Base-by-base conservation (phyloP, 1,140 invertebrate species). In the Drosophila ercepeae region DNA sequence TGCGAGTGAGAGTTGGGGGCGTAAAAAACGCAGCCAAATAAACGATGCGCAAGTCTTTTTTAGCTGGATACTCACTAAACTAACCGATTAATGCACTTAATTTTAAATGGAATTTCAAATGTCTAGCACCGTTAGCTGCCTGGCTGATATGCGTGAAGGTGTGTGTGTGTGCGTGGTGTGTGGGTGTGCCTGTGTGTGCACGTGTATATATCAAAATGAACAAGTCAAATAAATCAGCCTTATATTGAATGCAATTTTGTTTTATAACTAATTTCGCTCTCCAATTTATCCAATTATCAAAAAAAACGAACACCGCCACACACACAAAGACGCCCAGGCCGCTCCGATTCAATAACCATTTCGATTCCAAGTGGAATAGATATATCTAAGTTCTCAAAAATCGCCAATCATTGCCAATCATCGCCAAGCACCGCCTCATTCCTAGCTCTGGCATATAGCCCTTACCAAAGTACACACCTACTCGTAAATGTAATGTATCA, bases 151-250 rank as follows among this genome's bases (percentile, higher is more conserved):
- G 25, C 32, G 59, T 13, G 55, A 55, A 41, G 54, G 55, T 57
- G 58, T 36, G 44, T 21, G 58, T 44, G 50, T 29, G 36, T 64
- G 46, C 44, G 42, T 41, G 46, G 44, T 49, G 41, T 44, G 59
- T 53, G 72, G 46, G 55, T 49, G 32, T 16, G 39, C 11, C 36
- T 39, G 63, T 34, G 45, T 32, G 63, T 72, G 29, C 29, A 32
- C 29, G 29, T 32, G 42, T 52, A 42, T 51, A 58, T 77, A 83
- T 74, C 68, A 77, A 83, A 83, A 83, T 73, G 79, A 83, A 86
- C 81, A 68, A 78, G 81, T 84, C 81, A 84, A 84, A 84, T 84
- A 84, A 84, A 84, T 84, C 81, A 84, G 81, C 81, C 81, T 84
- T 84, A 84, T 84, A 73, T 84, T 81, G 72, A 84, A 84, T 84